These are phyloP conservation scores for Penelope pileata DNA, from an alignment of 2,113 vertebrate genomes.

Conservation along the genomic window DNA sequence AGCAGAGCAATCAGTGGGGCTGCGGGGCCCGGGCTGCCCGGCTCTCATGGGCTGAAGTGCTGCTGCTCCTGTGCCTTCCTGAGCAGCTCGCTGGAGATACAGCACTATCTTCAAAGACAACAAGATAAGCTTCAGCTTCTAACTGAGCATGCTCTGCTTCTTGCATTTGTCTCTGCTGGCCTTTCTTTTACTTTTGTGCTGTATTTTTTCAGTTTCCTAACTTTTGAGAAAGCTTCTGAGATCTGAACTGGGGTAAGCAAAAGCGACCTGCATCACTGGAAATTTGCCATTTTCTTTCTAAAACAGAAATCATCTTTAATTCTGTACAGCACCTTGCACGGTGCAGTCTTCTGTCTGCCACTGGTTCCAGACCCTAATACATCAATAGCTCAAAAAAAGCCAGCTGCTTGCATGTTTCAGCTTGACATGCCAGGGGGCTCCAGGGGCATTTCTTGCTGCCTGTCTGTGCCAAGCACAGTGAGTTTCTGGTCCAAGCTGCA, in stretches of 20 bases:
- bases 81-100: neutral
- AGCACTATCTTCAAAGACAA: neutral
- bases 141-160: neutral
- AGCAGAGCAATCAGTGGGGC: neutral
- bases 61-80: neutral
- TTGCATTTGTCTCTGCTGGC: neutral
- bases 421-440: neutral
- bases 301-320: neutral
- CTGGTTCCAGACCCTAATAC: neutral
- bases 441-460: neutral
- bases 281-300: neutral
- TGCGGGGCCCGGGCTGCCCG: neutral
- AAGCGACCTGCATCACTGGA: neutral
- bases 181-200: neutral
- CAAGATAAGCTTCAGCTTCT: neutral
- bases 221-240: neutral
- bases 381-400: neutral
- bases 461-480: neutral
- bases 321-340: neutral
- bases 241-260: neutral
- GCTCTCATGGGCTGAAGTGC: neutral
- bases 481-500: neutral
- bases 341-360: accelerated
- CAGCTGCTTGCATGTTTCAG: accelerated
- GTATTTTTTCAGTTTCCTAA: neutral